Conservation (phyloP, 1,140 invertebrate species). For the Amyelois transitella region DNA sequence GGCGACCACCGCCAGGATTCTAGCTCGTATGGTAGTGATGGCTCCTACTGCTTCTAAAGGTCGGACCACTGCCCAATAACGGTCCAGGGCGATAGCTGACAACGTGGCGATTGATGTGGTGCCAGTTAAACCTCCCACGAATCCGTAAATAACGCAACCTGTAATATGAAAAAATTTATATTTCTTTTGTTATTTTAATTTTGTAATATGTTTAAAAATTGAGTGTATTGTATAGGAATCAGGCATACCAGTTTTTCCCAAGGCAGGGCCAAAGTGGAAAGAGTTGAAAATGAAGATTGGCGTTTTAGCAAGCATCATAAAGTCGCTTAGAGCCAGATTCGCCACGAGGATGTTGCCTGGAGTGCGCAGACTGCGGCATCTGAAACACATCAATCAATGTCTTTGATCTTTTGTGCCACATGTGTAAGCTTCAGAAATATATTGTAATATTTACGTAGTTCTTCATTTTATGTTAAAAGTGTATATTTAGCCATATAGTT, state of each 20-base stretch:
- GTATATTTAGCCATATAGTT: too few species aligned
- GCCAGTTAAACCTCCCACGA: conserved; percentile 82
- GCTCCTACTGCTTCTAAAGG: conserved; percentile 78
- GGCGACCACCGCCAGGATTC: conserved; percentile 77
- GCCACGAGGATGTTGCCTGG: conserved; percentile 85
- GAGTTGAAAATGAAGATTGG: conserved; percentile 84
- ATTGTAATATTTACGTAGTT: not conserved
- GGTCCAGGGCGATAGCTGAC: conserved; percentile 81
- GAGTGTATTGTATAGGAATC: conserved; percentile 1
- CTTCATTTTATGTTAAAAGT: too few species aligned
- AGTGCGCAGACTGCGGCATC: conserved; percentile 81
- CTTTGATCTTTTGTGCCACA: conserved; percentile 5
- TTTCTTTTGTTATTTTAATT: not conserved
- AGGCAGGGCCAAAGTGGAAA: conserved; percentile 78
- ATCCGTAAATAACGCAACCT: conserved; percentile 83
- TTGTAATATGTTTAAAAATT: conserved; percentile 10
- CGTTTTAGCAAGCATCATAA: conserved; percentile 80
- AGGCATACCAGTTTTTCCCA: conserved; percentile 80
- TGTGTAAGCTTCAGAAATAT: not conserved
- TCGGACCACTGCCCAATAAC: conserved; percentile 83
- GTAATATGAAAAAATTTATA: conserved; percentile 28
- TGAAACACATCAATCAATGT: conserved; percentile 44
- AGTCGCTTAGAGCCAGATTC: conserved; percentile 86
- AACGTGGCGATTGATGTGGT: conserved; percentile 82
- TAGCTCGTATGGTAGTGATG: conserved; percentile 77